A percentile compares a stretch with the other conserved stretches of the same genome.
These are phyloP conservation scores for Cetonia aurata DNA, from an alignment of 2,888 invertebrate genomes.

Conservation along the genomic window DNA sequence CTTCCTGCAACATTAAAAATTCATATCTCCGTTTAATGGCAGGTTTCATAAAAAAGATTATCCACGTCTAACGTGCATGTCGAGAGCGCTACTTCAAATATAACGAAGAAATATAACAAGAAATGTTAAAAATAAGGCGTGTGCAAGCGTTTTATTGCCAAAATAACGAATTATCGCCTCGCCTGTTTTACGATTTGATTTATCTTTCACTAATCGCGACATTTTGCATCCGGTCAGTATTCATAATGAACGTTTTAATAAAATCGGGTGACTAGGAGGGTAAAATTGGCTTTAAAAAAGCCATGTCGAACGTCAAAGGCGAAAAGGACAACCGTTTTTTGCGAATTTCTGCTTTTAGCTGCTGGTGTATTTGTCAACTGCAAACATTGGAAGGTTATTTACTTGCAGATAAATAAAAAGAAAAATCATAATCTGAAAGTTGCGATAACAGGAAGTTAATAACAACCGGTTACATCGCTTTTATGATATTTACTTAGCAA, in stretches of 20 bases:
- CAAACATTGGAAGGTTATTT: no score
- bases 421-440: no score
- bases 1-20: slow-evolving; percentile 9
- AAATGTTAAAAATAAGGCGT: slow-evolving; percentile 6
- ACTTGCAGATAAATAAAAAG: no score
- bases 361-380: no score
- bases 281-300: no score
- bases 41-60: slow-evolving; percentile 16
- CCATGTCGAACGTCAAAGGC: no score
- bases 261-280: not conserved
- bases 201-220: not conserved
- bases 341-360: no score
- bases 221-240: not conserved
- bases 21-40: not conserved
- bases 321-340: no score
- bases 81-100: not conserved
- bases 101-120: not conserved
- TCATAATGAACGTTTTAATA: not conserved
- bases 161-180: slow-evolving; percentile 15
- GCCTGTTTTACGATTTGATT: not conserved
- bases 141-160: slow-evolving; percentile 6
- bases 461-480: no score
- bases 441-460: no score
- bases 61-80: not conserved
- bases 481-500: no score